These are phyloP conservation scores for Acromyrmex echinatior DNA, from an alignment of 1,140 invertebrate species.

Conservation along the genomic window DNA sequence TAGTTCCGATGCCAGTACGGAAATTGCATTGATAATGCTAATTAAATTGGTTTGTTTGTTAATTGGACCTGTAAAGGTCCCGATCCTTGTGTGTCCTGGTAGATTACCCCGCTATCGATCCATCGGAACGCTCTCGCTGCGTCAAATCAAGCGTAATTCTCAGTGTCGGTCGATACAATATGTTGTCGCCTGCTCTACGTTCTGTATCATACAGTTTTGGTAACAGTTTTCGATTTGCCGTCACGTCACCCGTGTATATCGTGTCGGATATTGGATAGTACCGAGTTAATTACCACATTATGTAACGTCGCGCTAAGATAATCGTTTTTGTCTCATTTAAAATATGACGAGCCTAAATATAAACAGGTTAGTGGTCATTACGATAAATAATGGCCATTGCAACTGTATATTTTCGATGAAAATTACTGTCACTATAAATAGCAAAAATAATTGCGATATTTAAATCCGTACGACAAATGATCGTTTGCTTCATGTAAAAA, in stretches of 20 bases:
- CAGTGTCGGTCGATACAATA: constrained; percentile 10
- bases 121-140: constrained; percentile 10
- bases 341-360: not conserved
- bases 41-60: constrained; percentile 80
- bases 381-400: not conserved
- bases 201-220: constrained; percentile 34
- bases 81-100: constrained; percentile 37
- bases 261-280: constrained; percentile 37
- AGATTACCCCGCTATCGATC: constrained; percentile 45
- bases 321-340: constrained; percentile 29
- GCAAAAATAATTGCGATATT: not conserved
- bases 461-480: not conserved
- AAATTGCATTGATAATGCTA: constrained; percentile 82
- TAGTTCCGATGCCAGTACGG: constrained; percentile 77
- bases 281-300: constrained; percentile 51
- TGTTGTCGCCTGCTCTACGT: constrained; percentile 21
- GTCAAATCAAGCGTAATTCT: constrained; percentile 45
- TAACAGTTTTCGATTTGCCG: constrained; percentile 49
- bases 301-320: constrained; percentile 27
- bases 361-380: constrained; percentile 5
- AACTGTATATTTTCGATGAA: constrained; percentile 5
- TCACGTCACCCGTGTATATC: constrained; percentile 32
- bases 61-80: constrained; percentile 64
- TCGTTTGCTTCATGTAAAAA: not conserved
- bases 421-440: not conserved